Conservation (phyloP, 1,140 invertebrate species). For the Ceratitis capitata region DNA sequence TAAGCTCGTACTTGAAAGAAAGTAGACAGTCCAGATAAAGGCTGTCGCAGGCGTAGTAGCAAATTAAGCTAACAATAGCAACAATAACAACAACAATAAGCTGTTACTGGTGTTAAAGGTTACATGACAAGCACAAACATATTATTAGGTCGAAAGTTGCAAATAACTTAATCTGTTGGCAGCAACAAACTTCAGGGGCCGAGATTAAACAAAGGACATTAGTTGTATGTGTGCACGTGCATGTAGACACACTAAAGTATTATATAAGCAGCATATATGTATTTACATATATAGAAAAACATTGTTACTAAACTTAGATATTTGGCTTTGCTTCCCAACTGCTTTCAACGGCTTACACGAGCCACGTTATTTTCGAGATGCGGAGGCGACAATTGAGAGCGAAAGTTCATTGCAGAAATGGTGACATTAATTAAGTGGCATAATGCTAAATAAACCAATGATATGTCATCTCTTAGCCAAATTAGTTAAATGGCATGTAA, state of each 20-base stretch:
- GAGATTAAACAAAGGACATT: slow-evolving; percentile 17
- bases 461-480: too few species aligned
- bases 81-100: too few species aligned
- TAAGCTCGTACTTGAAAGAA: too few species aligned
- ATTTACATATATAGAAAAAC: neutral
- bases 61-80: too few species aligned
- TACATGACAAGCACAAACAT: too few species aligned
- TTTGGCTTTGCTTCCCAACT: neutral
- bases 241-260: neutral
- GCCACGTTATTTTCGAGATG: neutral
- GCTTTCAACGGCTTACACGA: neutral
- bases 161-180: slow-evolving; percentile 31
- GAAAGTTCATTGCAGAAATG: neutral
- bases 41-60: too few species aligned
- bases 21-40: too few species aligned
- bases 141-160: slow-evolving; percentile 34
- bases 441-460: slow-evolving; percentile 5
- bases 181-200: neutral
- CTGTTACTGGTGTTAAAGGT: too few species aligned
- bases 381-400: neutral
- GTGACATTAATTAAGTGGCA: slow-evolving; percentile 6
- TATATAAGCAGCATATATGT: neutral
- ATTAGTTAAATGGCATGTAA: too few species aligned
- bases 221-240: neutral
- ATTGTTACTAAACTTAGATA: neutral